Evolutionary conservation across 1,140 invertebrate genomes (phyloP).

Genomic region (Ceratina japonica): DNA sequence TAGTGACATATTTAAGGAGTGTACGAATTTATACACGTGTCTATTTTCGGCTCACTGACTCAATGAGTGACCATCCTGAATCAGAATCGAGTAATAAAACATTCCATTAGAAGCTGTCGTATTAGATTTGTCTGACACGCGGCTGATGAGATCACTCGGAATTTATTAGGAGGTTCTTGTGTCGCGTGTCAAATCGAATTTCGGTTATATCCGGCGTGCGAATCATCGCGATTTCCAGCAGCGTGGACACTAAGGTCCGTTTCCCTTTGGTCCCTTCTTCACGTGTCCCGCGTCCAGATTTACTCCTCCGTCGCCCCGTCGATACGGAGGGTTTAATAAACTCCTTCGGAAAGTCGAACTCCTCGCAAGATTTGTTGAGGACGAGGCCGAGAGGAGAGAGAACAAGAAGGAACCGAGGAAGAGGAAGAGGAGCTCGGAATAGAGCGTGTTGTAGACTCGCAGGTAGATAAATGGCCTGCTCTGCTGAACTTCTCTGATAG

Average conservation of each 20-base stretch:
- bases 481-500: slow-evolving; percentile 72
- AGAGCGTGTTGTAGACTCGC: slow-evolving; percentile 46
- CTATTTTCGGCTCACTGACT: background rate
- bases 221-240: slow-evolving; percentile 27
- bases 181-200: slow-evolving; percentile 67
- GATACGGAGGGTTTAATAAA: slow-evolving; percentile 65
- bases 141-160: slow-evolving; percentile 14
- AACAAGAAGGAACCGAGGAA: background rate
- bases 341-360: slow-evolving; percentile 55
- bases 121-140: background rate
- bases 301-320: background rate
- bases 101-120: slow-evolving; percentile 1
- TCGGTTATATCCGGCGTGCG: slow-evolving; percentile 53
- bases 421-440: slow-evolving; percentile 31
- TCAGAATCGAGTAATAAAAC: background rate
- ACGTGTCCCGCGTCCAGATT: slow-evolving; percentile 29
- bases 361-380: slow-evolving; percentile 36
- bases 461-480: slow-evolving; percentile 72
- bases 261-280: slow-evolving; percentile 20
- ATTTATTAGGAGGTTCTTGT: slow-evolving; percentile 59
- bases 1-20: background rate
- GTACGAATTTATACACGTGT: background rate
- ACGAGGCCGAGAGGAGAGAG: slow-evolving; percentile 21
- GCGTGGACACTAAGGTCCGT: background rate
- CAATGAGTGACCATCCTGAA: background rate